phyloP scores from a whole-genome alignment of 1,140 invertebrate species.

The Caenorhabditis tropicalis region DNA sequence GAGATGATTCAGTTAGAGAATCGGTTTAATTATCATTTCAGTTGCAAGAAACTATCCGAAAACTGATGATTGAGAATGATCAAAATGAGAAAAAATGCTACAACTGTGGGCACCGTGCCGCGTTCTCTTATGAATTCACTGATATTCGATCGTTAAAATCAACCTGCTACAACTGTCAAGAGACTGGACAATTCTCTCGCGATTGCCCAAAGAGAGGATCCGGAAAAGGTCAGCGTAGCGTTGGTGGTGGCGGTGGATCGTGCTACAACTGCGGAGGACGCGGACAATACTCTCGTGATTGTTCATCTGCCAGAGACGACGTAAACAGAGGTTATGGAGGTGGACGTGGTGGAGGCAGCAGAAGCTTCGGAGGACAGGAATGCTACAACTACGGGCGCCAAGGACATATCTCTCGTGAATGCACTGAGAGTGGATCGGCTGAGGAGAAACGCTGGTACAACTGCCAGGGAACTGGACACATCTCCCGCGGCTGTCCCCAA shows the following conservation, averaged over 20 bases:
- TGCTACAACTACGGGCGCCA: conserved; percentile 72
- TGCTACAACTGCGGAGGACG: conserved; percentile 73
- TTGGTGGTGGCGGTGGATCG: conserved; percentile 49
- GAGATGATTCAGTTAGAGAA: no score
- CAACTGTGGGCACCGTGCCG: no score
- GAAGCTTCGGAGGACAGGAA: conserved; percentile 30
- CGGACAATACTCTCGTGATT: conserved; percentile 70
- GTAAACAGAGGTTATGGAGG: conserved; percentile 24
- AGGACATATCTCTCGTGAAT: conserved; percentile 79
- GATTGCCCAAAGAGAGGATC: conserved; percentile 72
- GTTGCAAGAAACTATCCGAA: no score
- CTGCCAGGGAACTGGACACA: conserved; percentile 75
- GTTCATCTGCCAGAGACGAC: conserved; percentile 69
- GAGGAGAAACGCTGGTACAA: conserved; percentile 73
- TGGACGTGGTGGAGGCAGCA: conserved; percentile 42
- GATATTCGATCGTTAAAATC: no score
- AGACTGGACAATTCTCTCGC: conserved; percentile 74
- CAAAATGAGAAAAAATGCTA: no score
- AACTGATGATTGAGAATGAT: no score
- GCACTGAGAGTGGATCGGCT: conserved; percentile 59
- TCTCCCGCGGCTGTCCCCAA: conserved; percentile 74
- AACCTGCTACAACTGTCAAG: conserved; percentile 74
- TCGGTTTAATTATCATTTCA: no score
- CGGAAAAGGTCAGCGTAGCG: conserved; percentile 58
- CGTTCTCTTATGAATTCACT: no score